These are phyloP conservation scores for Pogonognathellus flavescens DNA, from an alignment of 1,140 invertebrate species.

Conservation along the genomic window DNA sequence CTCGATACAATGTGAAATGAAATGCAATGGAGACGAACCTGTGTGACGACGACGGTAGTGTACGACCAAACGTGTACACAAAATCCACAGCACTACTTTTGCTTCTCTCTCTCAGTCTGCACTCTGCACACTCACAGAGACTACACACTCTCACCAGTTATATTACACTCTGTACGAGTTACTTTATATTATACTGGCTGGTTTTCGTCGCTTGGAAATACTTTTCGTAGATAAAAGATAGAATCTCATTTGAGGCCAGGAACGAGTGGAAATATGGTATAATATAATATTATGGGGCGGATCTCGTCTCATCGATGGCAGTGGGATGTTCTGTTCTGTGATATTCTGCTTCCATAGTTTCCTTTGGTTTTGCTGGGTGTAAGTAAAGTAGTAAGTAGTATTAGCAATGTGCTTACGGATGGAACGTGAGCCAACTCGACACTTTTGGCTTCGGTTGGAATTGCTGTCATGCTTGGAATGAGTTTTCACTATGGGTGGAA, in stretches of 20 bases:
- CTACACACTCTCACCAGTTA: background rate
- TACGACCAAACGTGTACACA: too few species aligned
- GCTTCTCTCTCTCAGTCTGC: too few species aligned
- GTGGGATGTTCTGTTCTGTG: constrained; percentile 38
- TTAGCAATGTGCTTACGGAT: constrained; percentile 48
- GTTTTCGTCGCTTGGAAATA: background rate
- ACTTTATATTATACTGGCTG: background rate
- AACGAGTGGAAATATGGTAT: constrained; percentile 45
- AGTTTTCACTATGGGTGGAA: constrained; percentile 46
- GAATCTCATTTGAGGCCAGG: constrained; percentile 37
- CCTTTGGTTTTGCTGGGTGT: constrained; percentile 25
- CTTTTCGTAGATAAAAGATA: constrained; percentile 21
- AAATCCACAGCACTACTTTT: too few species aligned
- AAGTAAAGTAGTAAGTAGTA: constrained; percentile 49
- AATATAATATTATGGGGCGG: constrained; percentile 50
- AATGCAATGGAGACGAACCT: too few species aligned
- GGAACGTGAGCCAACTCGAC: constrained; percentile 53
- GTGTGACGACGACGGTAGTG: too few species aligned
- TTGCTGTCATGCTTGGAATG: constrained; percentile 58
- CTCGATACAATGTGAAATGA: too few species aligned
- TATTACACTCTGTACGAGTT: background rate
- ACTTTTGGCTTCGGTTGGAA: constrained; percentile 56
- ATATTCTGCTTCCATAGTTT: constrained; percentile 33
- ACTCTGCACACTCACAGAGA: too few species aligned
- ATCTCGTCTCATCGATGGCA: constrained; percentile 43